phyloP scores from a whole-genome alignment of 37 sponge, comb jelly and placozoan species.

The Haliclona indistincta region DNA sequence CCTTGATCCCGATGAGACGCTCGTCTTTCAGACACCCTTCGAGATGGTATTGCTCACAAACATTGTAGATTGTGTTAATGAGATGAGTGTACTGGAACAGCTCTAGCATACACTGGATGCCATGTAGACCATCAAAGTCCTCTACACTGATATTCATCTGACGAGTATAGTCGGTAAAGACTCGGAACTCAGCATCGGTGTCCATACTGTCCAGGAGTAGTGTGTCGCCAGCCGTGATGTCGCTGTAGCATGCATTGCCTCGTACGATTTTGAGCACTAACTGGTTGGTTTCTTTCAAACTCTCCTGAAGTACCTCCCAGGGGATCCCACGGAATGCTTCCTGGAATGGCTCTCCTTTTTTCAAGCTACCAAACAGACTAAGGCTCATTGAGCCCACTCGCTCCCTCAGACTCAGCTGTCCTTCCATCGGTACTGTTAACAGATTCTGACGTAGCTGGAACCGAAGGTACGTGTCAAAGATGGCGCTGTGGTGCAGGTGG shows the following conservation, averaged over 20 bases:
- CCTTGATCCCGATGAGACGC: slow-evolving; percentile 31
- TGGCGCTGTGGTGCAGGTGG: slow-evolving; percentile 49
- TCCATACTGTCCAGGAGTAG: slow-evolving; percentile 35
- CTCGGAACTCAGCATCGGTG: slow-evolving; percentile 46
- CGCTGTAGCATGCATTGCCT: slow-evolving; percentile 60
- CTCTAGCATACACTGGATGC: slow-evolving; percentile 58
- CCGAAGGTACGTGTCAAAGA: slow-evolving; percentile 65
- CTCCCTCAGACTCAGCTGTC: neutral
- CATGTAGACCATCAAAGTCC: slow-evolving; percentile 36
- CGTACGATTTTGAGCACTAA: slow-evolving; percentile 36
- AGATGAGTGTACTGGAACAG: slow-evolving; percentile 60
- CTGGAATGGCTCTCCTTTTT: neutral
- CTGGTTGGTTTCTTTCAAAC: slow-evolving; percentile 33
- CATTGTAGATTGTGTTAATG: slow-evolving; percentile 48
- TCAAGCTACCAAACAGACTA: neutral
- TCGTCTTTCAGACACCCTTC: slow-evolving; percentile 54
- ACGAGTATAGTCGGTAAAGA: slow-evolving; percentile 23
- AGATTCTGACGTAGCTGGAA: slow-evolving; percentile 11
- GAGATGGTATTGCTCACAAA: slow-evolving; percentile 69
- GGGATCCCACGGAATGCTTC: slow-evolving; percentile 3
- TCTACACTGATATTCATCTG: neutral
- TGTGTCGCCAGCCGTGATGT: slow-evolving; percentile 38
- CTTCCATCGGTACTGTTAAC: neutral
- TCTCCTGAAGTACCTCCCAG: slow-evolving; percentile 12
- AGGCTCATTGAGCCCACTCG: neutral